A percentile compares a stretch with the other conserved stretches of the same genome.
These are phyloP conservation scores for Zootoca vivipara DNA, from an alignment of 2,113 vertebrate genomes.

Conservation along the genomic window DNA sequence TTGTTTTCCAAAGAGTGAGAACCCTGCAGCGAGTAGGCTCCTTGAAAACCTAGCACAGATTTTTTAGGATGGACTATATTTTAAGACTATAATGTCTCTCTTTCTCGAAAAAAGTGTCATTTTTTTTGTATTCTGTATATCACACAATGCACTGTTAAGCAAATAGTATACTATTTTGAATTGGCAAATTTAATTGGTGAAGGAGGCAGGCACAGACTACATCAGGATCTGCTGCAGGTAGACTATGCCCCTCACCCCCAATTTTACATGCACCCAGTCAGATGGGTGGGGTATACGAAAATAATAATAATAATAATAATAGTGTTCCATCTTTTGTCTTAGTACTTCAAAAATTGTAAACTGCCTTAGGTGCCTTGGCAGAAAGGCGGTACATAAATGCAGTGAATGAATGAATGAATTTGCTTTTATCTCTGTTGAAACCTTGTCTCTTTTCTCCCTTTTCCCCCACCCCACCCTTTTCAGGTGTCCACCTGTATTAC, in stretches of 20 bases:
- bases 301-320: too few species aligned
- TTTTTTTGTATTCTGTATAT: background rate
- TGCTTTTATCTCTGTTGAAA: background rate
- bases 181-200: background rate
- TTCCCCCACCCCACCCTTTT: background rate
- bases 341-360: too few species aligned
- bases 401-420: background rate
- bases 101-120: background rate
- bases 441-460: background rate
- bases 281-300: too few species aligned
- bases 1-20: background rate
- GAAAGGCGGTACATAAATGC: too few species aligned
- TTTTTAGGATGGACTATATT: background rate
- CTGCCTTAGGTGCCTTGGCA: too few species aligned
- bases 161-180: background rate
- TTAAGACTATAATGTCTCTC: background rate
- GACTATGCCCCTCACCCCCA: too few species aligned
- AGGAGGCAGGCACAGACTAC: too few species aligned
- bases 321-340: too few species aligned
- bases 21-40: background rate
- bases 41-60: background rate
- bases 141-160: background rate
- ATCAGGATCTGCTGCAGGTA: too few species aligned
- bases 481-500: slow-evolving; percentile 95
- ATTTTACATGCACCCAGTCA: too few species aligned